Conservation (phyloP, 2,797 vertebrate species). For the Lagodon rhomboides region DNA sequence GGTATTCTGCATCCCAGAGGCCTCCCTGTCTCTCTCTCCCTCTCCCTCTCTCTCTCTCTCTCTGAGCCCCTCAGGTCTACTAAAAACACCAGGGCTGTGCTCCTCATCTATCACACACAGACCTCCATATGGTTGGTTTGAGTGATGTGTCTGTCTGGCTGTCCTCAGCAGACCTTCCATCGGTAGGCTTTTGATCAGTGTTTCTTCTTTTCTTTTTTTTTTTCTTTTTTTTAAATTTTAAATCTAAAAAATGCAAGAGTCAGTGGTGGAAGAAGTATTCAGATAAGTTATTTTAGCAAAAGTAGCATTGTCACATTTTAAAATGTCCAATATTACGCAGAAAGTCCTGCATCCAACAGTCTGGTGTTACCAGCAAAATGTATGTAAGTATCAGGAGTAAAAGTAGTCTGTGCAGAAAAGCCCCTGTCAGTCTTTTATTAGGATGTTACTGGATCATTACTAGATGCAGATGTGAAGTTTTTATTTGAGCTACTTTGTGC, state of each 20-base stretch:
- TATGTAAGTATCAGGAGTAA: background rate
- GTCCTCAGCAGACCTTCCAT: conserved; percentile 67
- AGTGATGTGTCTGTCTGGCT: conserved; percentile 57
- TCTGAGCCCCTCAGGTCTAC: conserved; percentile 45
- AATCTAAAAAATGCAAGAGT: background rate
- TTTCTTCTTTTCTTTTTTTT: background rate
- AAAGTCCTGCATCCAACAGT: background rate
- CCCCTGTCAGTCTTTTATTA: background rate
- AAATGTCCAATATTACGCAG: background rate
- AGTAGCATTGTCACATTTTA: background rate
- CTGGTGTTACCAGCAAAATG: background rate
- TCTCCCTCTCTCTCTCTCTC: conserved; percentile 20
- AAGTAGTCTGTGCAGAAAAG: background rate
- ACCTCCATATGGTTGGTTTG: conserved; percentile 53
- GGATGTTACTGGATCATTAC: background rate
- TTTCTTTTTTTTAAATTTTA: background rate
- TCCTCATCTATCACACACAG: conserved; percentile 54
- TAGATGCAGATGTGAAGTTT: background rate
- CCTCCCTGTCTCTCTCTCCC: conserved; percentile 37
- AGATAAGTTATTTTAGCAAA: background rate
- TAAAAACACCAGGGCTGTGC: conserved; percentile 51
- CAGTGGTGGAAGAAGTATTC: background rate
- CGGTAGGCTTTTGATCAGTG: conserved; percentile 35
- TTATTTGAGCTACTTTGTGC: background rate
- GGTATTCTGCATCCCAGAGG: conserved; percentile 69